Evolutionary conservation across 2,797 vertebrate species (phyloP).

Genomic region (Paramormyrops hopkinsi): DNA sequence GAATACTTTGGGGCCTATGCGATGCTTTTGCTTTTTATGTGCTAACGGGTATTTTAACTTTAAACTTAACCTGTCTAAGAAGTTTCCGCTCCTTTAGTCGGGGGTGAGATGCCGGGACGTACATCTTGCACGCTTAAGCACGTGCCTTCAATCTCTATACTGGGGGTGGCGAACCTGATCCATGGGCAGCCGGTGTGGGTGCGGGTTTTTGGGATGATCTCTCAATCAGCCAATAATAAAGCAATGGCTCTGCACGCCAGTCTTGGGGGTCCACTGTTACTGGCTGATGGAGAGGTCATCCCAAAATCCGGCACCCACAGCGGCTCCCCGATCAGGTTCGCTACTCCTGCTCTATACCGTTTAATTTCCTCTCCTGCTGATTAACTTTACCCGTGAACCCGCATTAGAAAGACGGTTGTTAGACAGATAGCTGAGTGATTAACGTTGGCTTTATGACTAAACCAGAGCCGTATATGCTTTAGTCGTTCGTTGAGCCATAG

Average conservation of each 20-base stretch:
- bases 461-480: background rate
- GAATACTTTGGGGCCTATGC: background rate
- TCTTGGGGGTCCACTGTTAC: background rate
- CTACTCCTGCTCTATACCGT: background rate
- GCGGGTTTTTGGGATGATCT: background rate
- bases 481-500: background rate
- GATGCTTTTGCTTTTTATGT: background rate
- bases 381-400: background rate
- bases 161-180: background rate
- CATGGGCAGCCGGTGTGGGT: background rate
- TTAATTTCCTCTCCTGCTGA: background rate
- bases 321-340: background rate
- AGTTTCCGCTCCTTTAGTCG: background rate
- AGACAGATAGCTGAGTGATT: background rate
- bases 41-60: background rate
- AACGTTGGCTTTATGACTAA: background rate
- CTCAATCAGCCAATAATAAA: background rate
- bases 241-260: background rate
- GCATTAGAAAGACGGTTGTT: background rate
- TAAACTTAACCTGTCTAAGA: background rate
- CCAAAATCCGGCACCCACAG: background rate
- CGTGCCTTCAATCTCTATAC: background rate
- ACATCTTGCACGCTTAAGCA: background rate
- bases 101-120: background rate
- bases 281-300: background rate